Evolutionary conservation across 2,113 vertebrate species (phyloP), one percentile per base, ranked within the genome.

Genomic region (Sinocyclocheilus anshuiensis): DNA sequence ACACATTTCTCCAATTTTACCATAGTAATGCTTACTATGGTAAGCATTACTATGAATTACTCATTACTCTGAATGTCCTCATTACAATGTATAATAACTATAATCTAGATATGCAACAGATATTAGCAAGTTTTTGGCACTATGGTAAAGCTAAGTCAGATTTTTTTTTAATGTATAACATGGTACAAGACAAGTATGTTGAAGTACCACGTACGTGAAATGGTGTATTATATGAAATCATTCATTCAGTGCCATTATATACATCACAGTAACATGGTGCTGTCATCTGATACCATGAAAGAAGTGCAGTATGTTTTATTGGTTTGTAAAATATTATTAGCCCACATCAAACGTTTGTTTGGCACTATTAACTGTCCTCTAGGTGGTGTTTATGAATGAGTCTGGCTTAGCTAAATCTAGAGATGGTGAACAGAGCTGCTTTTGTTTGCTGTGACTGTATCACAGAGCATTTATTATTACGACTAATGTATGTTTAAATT

Each of bases 381-480:
- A 81, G 10, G 18, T 65, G 42, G 20, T 39, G 55, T 12, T 53
- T 3, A 24, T 39, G 77, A 55, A 33, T 57, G 76, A 33, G 9
- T 15, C 57, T 20, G 57, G 2, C 11, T 20, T 7, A 3, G 39
- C n/a, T 11, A n/a, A 42, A 33, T 1, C 29, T 61, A 22, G 3
- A 42, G 9, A 80, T 36, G 9, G 26, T 45, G 33, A 80, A 26
- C 36, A 65, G 29, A 22, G 36, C 57, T 48, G 59, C 36, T 81
- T 81, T 81, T 81, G 79, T 48, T 81, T 29, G 61, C 79, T 50
- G 78, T 63, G 57, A 13, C 79, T 81, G 45, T 24, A 5, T 65
- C 1, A 26, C 33, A 42, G 15, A 16, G 3, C 9, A 81, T 81
- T 55, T 65, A 24, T 48, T n/a, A 10, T 61, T 26, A 80, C 42